Evolutionary conservation across 2,888 invertebrate species (phyloP).

Genomic region (Athripsodes cinereus): DNA sequence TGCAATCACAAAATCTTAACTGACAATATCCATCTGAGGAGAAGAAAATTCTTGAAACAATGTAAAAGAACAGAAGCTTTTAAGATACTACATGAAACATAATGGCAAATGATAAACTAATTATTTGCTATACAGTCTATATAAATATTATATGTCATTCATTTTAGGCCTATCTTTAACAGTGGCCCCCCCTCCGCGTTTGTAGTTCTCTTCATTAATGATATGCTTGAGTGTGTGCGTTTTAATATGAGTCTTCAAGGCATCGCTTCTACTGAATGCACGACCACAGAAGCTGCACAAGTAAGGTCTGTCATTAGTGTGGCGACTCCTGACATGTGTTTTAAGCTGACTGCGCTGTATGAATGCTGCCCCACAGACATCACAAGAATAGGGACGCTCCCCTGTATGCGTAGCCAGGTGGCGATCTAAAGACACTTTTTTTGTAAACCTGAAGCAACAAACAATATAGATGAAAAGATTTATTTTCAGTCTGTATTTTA

Average conservation of each 20-base stretch:
- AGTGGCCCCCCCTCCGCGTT: constrained; percentile 25
- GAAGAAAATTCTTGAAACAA: no score
- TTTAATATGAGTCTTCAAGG: constrained; percentile 24
- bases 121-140: no score
- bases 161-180: constrained; percentile 20
- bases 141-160: no score
- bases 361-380: constrained; percentile 24
- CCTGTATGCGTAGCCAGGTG: constrained; percentile 26
- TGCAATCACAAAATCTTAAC: no score
- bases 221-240: constrained; percentile 25
- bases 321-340: constrained; percentile 23
- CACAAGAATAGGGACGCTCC: constrained; percentile 22
- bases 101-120: no score
- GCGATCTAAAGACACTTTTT: constrained; percentile 28
- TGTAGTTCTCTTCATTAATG: constrained; percentile 19
- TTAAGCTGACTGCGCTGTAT: constrained; percentile 26
- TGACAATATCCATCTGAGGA: no score
- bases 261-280: constrained; percentile 27
- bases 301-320: constrained; percentile 25
- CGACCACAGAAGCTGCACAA: constrained; percentile 28
- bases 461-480: no score
- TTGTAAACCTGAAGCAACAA: constrained; percentile 28
- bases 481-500: no score
- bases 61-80: no score
- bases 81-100: no score